These are phyloP conservation scores for Falco cherrug DNA, from an alignment of 2,797 vertebrate genomes.

Conservation along the genomic window DNA sequence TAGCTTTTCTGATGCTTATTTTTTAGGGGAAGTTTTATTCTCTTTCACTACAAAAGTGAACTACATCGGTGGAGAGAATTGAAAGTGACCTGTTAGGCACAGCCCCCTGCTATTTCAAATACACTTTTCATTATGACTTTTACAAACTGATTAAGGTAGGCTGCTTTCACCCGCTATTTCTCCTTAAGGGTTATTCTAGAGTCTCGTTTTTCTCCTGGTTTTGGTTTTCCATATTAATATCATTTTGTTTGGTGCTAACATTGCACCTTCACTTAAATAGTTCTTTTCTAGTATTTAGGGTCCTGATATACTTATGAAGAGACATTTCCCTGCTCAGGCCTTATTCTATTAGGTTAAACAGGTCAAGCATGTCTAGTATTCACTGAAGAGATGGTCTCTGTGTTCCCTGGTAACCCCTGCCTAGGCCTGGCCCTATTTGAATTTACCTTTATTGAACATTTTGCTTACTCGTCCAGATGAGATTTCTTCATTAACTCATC, in stretches of 20 bases:
- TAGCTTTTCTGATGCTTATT: not conserved
- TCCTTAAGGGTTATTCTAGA: not conserved
- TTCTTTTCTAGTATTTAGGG: not conserved
- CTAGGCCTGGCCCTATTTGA: not conserved
- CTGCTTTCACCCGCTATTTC: not conserved
- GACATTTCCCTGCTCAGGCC: not conserved
- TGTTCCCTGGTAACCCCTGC: not conserved
- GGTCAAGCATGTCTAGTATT: not conserved
- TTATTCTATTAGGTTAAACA: not conserved
- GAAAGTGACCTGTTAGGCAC: not conserved
- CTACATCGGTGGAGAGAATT: not conserved
- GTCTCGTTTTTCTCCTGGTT: not conserved
- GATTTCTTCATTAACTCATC: not conserved
- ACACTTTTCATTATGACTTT: not conserved
- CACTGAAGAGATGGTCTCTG: not conserved
- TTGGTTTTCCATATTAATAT: not conserved
- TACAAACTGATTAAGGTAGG: not conserved
- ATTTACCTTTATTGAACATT: not conserved
- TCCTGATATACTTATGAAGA: not conserved
- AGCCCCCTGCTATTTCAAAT: not conserved
- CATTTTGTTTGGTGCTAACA: not conserved
- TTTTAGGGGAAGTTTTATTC: not conserved
- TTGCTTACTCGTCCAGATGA: not conserved
- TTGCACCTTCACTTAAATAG: not conserved
- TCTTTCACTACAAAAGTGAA: not conserved